Evolutionary conservation across 1,140 invertebrate species (phyloP), one percentile per base, ranked within the genome.

Genomic region (Meloidogyne floridensis): DNA sequence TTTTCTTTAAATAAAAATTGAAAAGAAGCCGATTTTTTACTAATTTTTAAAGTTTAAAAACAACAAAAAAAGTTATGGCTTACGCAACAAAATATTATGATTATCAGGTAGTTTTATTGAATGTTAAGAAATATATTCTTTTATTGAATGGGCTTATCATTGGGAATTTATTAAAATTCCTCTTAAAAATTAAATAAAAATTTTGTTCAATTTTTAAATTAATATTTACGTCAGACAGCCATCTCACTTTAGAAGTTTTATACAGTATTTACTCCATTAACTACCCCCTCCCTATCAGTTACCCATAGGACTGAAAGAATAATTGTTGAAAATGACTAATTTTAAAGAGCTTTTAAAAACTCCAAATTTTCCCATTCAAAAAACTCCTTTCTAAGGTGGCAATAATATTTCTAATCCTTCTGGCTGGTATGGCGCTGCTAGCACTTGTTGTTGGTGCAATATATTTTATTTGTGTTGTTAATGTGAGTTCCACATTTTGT

Each of bases 381-480:
- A 43, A 81, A 81, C 65, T 11, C 5, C 7, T 72, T 32, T 53
- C 18, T 15, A 18, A 82, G 81, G 80, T 82, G 13, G 81, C 81
- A 0, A 75, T 82, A 15, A 79, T 82, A 51, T 82, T 82, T 10
- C 20, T 59, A n/a, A 82, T 82, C 51, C 53, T 82, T 18, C 69
- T 82, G 32, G 81, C 53, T 32, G 81, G 77, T 20, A 72, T 81
- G 56, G 54, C 79, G 4, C 70, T 82, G 13, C 81, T 82, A 15
- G 81, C 81, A 13, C 42, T 75, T 54, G 80, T 82, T 3, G 72
- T 82, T 51, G 80, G 75, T 59, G 77, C 80, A 69, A 82, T 82
- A 70, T 82, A 82, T 72, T 82, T 80, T 74, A 81, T 81, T 75
- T 82, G 81, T 81, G 81, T 82, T 5, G 79, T 75, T 47, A 82